Evolutionary conservation across 2,888 invertebrate species (phyloP).

Genomic region (Phasia obesa): DNA sequence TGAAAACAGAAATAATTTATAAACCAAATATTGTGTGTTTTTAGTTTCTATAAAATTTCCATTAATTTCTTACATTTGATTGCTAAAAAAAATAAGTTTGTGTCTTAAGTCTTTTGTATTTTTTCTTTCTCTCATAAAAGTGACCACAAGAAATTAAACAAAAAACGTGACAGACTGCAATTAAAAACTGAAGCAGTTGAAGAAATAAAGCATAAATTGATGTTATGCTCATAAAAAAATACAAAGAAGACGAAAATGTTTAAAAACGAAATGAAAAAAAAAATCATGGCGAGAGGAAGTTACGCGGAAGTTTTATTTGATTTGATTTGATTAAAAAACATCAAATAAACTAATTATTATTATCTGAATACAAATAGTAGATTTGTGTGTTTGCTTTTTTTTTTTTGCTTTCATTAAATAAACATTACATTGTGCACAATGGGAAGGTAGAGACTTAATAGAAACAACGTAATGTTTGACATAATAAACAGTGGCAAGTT

Average conservation of each 20-base stretch:
- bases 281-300: slow-evolving; percentile 61
- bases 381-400: slow-evolving; percentile 17
- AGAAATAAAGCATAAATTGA: not conserved
- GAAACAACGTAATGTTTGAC: slow-evolving; percentile 42
- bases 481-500: slow-evolving; percentile 31
- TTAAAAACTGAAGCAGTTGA: slow-evolving; percentile 37
- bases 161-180: slow-evolving; percentile 5
- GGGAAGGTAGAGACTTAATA: not conserved
- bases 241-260: not conserved
- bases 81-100: slow-evolving; percentile 13
- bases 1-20: slow-evolving; percentile 19
- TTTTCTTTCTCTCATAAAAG: not conserved
- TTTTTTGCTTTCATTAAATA: slow-evolving; percentile 9
- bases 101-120: slow-evolving; percentile 45
- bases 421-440: slow-evolving; percentile 2
- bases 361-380: slow-evolving; percentile 13
- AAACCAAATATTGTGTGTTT: not conserved
- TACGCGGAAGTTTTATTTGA: slow-evolving; percentile 68
- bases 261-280: not conserved
- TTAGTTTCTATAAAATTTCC: too few relatives aligned
- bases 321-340: slow-evolving; percentile 37
- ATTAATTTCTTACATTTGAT: not conserved
- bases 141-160: slow-evolving; percentile 40
- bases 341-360: slow-evolving; percentile 36
- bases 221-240: slow-evolving; percentile 10